Conservation (phyloP, 2,113 vertebrate species). For the Vidua chalybeata region DNA sequence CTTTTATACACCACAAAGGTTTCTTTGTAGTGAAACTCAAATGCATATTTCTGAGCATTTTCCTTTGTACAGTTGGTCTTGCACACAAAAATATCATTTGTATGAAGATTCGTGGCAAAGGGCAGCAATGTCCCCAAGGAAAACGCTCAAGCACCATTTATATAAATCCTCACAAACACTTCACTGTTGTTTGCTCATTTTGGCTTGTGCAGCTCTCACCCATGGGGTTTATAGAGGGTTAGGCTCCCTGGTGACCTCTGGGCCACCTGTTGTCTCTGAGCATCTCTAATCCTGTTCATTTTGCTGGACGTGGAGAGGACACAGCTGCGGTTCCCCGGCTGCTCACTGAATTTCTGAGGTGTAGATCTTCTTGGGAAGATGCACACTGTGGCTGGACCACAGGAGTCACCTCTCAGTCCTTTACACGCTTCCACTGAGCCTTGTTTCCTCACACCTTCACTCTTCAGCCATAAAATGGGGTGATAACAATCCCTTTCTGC, state of each 20-base stretch:
- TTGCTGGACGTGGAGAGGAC: not conserved
- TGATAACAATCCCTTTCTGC: not conserved
- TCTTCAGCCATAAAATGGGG: not conserved
- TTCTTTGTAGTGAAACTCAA: not conserved
- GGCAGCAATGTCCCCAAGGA: not conserved
- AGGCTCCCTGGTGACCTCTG: not conserved
- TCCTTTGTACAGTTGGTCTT: not conserved
- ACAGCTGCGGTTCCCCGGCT: not conserved
- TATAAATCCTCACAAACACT: not conserved
- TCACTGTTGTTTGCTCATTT: not conserved
- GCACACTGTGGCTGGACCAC: not conserved
- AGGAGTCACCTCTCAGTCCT: not conserved
- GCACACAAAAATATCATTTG: not conserved
- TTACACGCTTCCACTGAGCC: not conserved
- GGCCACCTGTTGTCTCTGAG: not conserved
- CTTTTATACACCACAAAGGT: not conserved
- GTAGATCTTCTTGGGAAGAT: not conserved
- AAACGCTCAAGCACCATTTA: not conserved
- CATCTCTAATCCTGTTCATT: not conserved
- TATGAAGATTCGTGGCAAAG: not conserved
- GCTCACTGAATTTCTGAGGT: not conserved
- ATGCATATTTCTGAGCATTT: not conserved
- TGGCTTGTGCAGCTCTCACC: not conserved
- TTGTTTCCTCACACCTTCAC: not conserved
- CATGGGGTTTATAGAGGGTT: rapidly evolving